Base-by-base conservation (phyloP, 2,888 invertebrate genomes). In the Agrilus biguttatus region DNA sequence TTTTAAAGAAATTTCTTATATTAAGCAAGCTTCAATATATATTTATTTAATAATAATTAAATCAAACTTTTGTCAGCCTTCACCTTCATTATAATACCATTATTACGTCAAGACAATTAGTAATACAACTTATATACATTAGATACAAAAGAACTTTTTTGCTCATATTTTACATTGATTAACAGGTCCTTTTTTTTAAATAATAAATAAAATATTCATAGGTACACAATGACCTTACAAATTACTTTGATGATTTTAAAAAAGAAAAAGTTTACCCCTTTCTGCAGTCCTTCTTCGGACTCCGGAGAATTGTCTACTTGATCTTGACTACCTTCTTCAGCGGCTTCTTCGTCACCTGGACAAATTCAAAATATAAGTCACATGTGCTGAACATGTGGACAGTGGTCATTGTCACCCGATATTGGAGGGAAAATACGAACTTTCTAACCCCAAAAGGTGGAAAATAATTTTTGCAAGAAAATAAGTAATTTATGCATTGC, bases 221-320 rank as follows among this genome's bases (percentile, higher is more conserved):
- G 10, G 10, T 28, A 10, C 4, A 28, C 10, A 10, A 10, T 28
- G 8, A 28, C 8, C 7, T 28, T 28, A 28, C 10, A 8, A 28
- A 28, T 28, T 1, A 28, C 28, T 10, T 4, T 8, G 3, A 10
- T 10, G 10, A 10, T 10, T 28, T 10, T 23, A 23, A 43, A 48
- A 46, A 49, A 42, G 44, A 33, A 46, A 44, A 45, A 47, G 57
- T 58, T 63, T 58, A 70, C 70, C 44, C 63, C 75, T 69, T 77
- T 77, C 45, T 71, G 73, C 47, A 73, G 72, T 32, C 69, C 75
- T 61, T 83, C 83, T 59, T 83, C 83, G 55, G 83, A 83, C 55
- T 82, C 83, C 37, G 79, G 79, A 40, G 83, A 83, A 61, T 82
- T 82, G 54, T 83, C 83, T 19, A 69, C 62, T 55, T 74, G 77